Conservation (phyloP, 2,113 vertebrate species). For the Epinephelus lanceolatus region DNA sequence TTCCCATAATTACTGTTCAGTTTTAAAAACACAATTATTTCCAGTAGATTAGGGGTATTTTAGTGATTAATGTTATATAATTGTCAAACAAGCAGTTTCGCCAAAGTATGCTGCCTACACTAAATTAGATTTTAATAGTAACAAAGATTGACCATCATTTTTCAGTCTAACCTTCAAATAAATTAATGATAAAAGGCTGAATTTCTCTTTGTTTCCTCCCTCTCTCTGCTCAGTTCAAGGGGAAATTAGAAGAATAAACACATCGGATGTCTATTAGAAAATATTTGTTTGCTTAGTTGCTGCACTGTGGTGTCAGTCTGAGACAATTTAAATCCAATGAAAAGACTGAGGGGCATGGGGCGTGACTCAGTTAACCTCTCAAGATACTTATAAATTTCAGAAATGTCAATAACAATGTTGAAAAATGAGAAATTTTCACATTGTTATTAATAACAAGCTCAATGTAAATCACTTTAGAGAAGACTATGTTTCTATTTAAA, state of each 20-base stretch:
- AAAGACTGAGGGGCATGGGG: not conserved
- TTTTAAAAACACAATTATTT: constrained; percentile 22
- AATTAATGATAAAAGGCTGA: not conserved
- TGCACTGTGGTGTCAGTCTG: not conserved
- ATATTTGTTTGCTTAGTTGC: constrained; percentile 11
- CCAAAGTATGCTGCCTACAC: constrained; percentile 1
- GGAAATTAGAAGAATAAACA: constrained; percentile 37
- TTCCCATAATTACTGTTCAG: not conserved
- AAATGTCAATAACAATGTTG: not conserved
- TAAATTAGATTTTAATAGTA: constrained; percentile 35
- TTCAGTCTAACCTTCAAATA: constrained; percentile 5
- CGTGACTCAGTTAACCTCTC: not conserved
- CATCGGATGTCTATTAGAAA: constrained; percentile 11
- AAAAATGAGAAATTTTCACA: not conserved
- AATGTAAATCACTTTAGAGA: not conserved
- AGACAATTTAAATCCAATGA: not conserved
- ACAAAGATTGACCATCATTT: constrained; percentile 31
- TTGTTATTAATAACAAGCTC: not conserved
- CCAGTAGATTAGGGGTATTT: constrained; percentile 12
- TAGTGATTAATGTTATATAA: constrained; percentile 5
- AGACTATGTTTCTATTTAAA: not conserved
- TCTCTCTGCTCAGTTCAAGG: constrained; percentile 13
- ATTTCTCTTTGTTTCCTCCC: not conserved
- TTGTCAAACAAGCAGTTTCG: constrained; percentile 6
- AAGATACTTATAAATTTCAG: not conserved